Evolutionary conservation across 2,797 vertebrate species (phyloP).

Genomic region (Xyrichtys novacula): DNA sequence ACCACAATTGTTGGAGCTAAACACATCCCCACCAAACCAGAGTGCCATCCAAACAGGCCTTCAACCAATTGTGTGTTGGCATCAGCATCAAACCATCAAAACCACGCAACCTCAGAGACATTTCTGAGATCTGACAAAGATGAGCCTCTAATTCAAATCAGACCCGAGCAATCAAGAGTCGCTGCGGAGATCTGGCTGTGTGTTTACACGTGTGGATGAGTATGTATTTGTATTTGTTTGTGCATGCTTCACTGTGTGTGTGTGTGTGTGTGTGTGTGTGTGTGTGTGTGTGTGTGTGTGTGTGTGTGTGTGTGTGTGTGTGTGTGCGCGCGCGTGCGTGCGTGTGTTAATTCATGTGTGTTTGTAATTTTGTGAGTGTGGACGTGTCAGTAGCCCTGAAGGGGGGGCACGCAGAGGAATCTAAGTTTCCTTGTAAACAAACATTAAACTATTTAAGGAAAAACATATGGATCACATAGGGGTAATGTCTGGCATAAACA

Average conservation of each 20-base stretch:
- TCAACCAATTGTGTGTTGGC: slow-evolving; percentile 74
- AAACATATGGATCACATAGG: slow-evolving; percentile 69
- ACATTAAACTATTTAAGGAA: slow-evolving; percentile 65
- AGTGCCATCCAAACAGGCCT: slow-evolving; percentile 74
- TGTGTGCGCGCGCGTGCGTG: slow-evolving; percentile 42
- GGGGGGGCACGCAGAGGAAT: slow-evolving; percentile 52
- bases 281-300: slow-evolving; percentile 46
- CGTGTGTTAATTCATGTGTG: slow-evolving; percentile 35
- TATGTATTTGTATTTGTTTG: slow-evolving; percentile 62
- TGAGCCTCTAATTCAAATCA: slow-evolving; percentile 82
- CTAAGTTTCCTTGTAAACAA: slow-evolving; percentile 62
- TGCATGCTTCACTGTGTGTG: slow-evolving; percentile 28
- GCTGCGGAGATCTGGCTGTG: slow-evolving; percentile 56
- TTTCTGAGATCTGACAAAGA: slow-evolving; percentile 77
- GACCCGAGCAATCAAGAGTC: slow-evolving; percentile 77
- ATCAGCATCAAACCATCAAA: slow-evolving; percentile 73
- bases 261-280: slow-evolving; percentile 22
- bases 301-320: slow-evolving; percentile 44
- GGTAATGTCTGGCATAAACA: slow-evolving; percentile 37
- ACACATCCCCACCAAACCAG: slow-evolving; percentile 61
- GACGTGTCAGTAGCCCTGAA: slow-evolving; percentile 67
- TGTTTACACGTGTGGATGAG: slow-evolving; percentile 66
- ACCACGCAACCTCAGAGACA: slow-evolving; percentile 74
- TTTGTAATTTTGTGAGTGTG: slow-evolving; percentile 38
- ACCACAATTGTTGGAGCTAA: slow-evolving; percentile 72